Evolutionary conservation across 2,888 invertebrate species (phyloP).

Genomic region (Saturnia pavonia): DNA sequence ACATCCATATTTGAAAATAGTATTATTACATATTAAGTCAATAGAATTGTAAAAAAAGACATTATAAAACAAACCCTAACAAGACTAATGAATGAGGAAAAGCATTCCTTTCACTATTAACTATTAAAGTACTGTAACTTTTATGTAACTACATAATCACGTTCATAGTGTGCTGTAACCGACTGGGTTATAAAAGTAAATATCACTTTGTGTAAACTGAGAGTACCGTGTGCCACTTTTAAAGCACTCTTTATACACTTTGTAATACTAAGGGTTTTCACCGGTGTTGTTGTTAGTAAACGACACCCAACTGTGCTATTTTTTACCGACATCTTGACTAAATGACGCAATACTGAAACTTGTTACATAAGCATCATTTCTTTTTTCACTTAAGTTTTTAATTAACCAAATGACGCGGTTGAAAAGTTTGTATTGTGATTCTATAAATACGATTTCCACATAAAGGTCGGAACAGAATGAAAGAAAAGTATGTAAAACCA

Average conservation of each 20-base stretch:
- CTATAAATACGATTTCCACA: no score
- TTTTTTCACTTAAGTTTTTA: neutral
- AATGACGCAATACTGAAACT: neutral
- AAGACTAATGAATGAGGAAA: neutral
- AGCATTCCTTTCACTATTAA: neutral
- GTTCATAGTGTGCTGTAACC: constrained; percentile 2
- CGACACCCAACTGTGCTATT: neutral
- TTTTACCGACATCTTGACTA: neutral
- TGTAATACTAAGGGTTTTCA: neutral
- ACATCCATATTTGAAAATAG: no score
- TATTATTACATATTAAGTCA: no score
- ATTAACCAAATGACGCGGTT: no score
- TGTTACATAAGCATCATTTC: neutral
- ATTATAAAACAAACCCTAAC: neutral
- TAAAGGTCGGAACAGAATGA: no score
- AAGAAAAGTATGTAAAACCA: no score
- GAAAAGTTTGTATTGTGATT: no score
- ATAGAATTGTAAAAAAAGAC: neutral
- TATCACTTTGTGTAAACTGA: neutral
- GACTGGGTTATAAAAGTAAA: constrained; percentile 8
- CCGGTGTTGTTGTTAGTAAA: neutral
- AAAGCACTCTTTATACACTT: neutral
- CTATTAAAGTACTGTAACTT: neutral
- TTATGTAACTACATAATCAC: neutral
- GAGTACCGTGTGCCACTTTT: neutral